phyloP scores from a whole-genome alignment of 1,140 invertebrate genomes.

The Venustaconcha ellipsiformis region DNA sequence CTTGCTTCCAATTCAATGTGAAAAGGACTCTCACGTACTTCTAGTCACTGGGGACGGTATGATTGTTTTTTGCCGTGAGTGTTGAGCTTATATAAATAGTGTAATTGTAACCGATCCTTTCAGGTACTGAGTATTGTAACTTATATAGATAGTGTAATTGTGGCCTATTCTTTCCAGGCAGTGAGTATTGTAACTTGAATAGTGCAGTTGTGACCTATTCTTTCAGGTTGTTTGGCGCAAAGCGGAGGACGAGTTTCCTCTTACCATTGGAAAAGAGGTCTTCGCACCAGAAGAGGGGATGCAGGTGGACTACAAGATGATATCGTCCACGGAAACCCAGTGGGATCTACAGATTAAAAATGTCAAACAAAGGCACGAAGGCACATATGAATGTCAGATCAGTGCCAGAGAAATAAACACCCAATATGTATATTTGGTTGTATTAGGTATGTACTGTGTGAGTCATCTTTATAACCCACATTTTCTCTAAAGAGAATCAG shows the following conservation, averaged over 20 bases:
- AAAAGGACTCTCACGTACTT: too few species aligned
- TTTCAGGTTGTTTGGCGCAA: slow-evolving; percentile 28
- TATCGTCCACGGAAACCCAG: slow-evolving; percentile 8
- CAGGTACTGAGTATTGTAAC: too few species aligned
- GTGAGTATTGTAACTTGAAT: not conserved
- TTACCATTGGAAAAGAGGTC: slow-evolving; percentile 11
- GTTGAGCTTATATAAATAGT: too few species aligned
- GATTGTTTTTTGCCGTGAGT: too few species aligned
- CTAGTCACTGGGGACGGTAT: too few species aligned
- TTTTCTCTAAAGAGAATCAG: too few species aligned
- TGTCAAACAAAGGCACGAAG: slow-evolving; percentile 10
- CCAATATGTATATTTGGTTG: slow-evolving; percentile 10
- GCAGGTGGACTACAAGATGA: slow-evolving; percentile 5
- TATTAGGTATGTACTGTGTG: slow-evolving; percentile 9
- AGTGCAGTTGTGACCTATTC: not conserved
- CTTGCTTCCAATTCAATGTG: too few species aligned
- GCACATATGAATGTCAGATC: slow-evolving; percentile 22
- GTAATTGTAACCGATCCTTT: too few species aligned
- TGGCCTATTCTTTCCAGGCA: not conserved
- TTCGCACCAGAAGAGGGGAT: slow-evolving; percentile 11
- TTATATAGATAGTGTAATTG: too few species aligned
- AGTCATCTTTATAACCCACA: too few species aligned
- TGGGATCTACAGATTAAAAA: slow-evolving; percentile 21
- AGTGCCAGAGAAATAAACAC: slow-evolving; percentile 12
- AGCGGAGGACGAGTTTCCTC: slow-evolving; percentile 1